Conservation (phyloP, 2,888 invertebrate genomes). For the Acleris emargana region DNA sequence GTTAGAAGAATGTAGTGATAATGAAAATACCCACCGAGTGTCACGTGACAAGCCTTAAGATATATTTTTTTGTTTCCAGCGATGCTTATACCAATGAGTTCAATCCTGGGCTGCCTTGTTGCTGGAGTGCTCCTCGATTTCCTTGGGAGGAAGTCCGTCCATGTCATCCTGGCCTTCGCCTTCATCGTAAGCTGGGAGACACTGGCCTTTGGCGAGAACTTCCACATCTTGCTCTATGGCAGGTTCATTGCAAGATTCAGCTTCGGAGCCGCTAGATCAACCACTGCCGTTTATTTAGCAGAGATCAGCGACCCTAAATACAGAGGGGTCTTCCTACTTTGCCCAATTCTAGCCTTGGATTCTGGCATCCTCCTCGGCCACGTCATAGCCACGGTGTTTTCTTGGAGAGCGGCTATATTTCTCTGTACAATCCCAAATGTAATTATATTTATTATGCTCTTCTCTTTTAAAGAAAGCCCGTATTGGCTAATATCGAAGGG, state of each 20-base stretch:
- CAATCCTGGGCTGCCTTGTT: slow-evolving; percentile 55
- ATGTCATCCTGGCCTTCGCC: slow-evolving; percentile 49
- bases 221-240: slow-evolving; percentile 49
- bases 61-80: slow-evolving; percentile 48
- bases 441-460: slow-evolving; percentile 44
- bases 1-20: too few species aligned
- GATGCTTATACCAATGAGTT: slow-evolving; percentile 52
- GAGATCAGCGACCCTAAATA: slow-evolving; percentile 60
- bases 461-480: slow-evolving; percentile 60
- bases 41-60: too few species aligned
- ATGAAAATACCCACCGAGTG: too few species aligned
- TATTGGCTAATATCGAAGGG: slow-evolving; percentile 60
- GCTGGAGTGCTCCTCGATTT: slow-evolving; percentile 56
- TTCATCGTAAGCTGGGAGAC: slow-evolving; percentile 56
- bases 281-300: slow-evolving; percentile 55
- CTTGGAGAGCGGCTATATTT: slow-evolving; percentile 53
- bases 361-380: slow-evolving; percentile 54
- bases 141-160: slow-evolving; percentile 55
- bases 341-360: slow-evolving; percentile 47
- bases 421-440: slow-evolving; percentile 51
- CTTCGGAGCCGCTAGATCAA: slow-evolving; percentile 53
- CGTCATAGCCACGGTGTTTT: slow-evolving; percentile 47
- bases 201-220: slow-evolving; percentile 49
- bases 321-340: slow-evolving; percentile 51
- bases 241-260: slow-evolving; percentile 55